Evolutionary conservation across 1,140 invertebrate genomes (phyloP), one percentile per base, ranked within the genome.

Genomic region (Amyelois transitella): DNA sequence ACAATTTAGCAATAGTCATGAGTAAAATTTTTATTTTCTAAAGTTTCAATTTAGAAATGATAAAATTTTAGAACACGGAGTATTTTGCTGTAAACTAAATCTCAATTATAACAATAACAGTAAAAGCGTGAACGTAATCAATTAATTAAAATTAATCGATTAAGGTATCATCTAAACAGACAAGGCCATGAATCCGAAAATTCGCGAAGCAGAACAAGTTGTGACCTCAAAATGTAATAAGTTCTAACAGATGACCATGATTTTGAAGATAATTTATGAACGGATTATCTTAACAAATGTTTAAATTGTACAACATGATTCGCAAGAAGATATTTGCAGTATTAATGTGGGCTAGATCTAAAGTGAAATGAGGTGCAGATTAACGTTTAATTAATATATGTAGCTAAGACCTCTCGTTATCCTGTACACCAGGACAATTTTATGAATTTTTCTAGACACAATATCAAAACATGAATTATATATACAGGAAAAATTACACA

Each of bases 51-150:
- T n/a, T n/a, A n/a, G n/a, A n/a, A n/a, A n/a, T n/a, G n/a, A n/a
- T n/a, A n/a, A n/a, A n/a, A n/a, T n/a, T n/a, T n/a, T n/a, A n/a
- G n/a, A n/a, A n/a, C n/a, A n/a, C n/a, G n/a, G n/a, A n/a, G n/a
- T n/a, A n/a, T 38, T 38, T 38, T 38, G 8, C n/a, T 14, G 1
- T 14, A 38, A 38, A 38, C 32, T 1, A 38, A 14, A 38, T 14
- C 5, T 1, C 2, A 38, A 38, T 38, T 6, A 14, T 0, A 38
- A 14, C 32, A 38, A 43, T 20, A 66, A 69, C 55, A 69, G 74
- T 58, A 71, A 77, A 74, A 74, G 74, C 62, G 60, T 53, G 24
- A 65, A 66, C 64, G 58, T 50, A 65, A 69, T 66, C 56, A 57
- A 72, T 55, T 64, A 21, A 53, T 55, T 58, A 67, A 66, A 66